Evolutionary conservation across 1,140 invertebrate genomes (phyloP), one percentile per base, ranked within the genome.

Genomic region (Procambarus clarkii): DNA sequence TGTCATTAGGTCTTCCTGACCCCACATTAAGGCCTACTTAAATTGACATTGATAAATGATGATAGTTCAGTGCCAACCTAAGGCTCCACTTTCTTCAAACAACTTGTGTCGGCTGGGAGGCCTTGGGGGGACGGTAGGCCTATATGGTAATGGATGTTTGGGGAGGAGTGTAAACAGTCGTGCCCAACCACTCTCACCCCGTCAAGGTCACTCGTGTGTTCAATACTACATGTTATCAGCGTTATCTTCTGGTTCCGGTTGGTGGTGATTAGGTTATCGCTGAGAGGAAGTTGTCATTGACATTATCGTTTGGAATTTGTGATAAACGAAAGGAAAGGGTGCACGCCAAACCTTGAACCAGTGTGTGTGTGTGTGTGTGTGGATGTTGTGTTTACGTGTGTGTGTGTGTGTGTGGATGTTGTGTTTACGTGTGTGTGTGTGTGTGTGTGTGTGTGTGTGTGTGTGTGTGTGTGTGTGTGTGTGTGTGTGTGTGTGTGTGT

Each of bases 191-290:
- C 11, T 54, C 50, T 54, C 50, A 34, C 34, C 8, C 5, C 8
- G 2, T 11, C 78, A 81, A 44, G 64, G 44, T 4, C 60, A 89
- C 79, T 8, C 8, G 46, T 21, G 21, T 74, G 69, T 34, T 8
- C 69, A 0, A 8, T 64, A n/a, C 34, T 44, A 48, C 60, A 34
- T 71, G 60, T 82, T 81, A 82, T 89, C 87, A n/a, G 9, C 79
- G 15, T 82, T 79, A 87, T 87, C 86, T 21, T 45, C 45, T 18
- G 76, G 76, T 87, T 87, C 86, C 86, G 71, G 86, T 13, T 45
- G 24, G 11, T 24, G 58, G 71, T 46, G 24, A 84, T 21, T 54
- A 54, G 74, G 13, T 3, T 79, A 58, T 87, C 86, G 34, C 11
- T 44, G 7, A 24, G 9, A 46, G 86, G 86, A 89, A 82, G 87